phyloP scores from a whole-genome alignment of 2,113 vertebrate species.

The Amblyornis subalaris region DNA sequence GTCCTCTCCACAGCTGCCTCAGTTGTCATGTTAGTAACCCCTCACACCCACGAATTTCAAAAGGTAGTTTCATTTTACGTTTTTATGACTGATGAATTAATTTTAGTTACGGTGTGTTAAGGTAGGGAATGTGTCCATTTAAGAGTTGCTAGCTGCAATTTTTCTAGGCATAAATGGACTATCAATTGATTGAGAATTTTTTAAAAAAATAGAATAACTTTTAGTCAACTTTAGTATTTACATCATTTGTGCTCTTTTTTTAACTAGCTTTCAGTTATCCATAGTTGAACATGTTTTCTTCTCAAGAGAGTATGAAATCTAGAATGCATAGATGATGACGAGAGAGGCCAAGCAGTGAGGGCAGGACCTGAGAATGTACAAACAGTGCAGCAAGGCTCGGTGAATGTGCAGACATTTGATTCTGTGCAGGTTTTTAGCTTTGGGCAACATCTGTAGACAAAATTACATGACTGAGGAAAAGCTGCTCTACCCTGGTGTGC shows the following conservation, averaged over 20 bases:
- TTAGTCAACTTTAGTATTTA: background rate
- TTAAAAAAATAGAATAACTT: background rate
- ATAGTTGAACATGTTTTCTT: background rate
- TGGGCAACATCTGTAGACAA: background rate
- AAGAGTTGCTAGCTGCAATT: background rate
- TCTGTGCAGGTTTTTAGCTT: background rate
- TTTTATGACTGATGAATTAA: background rate
- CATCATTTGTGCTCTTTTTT: background rate
- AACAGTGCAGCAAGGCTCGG: background rate
- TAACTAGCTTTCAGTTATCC: background rate
- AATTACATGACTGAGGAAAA: background rate
- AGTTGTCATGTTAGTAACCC: constrained; percentile 87
- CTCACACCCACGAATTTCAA: constrained; percentile 80
- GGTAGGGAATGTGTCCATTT: background rate
- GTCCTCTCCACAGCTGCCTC: constrained; percentile 91
- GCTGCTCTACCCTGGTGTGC: background rate
- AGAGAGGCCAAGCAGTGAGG: background rate
- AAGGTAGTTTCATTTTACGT: constrained; percentile 75
- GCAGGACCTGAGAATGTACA: background rate
- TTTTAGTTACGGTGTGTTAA: background rate
- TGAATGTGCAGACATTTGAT: background rate
- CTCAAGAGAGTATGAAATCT: background rate
- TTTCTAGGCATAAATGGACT: background rate
- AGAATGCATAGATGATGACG: background rate
- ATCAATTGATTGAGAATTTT: background rate